phyloP scores from a whole-genome alignment of 2,888 invertebrate species.

The Imbricaverruca yamaguchii region DNA sequence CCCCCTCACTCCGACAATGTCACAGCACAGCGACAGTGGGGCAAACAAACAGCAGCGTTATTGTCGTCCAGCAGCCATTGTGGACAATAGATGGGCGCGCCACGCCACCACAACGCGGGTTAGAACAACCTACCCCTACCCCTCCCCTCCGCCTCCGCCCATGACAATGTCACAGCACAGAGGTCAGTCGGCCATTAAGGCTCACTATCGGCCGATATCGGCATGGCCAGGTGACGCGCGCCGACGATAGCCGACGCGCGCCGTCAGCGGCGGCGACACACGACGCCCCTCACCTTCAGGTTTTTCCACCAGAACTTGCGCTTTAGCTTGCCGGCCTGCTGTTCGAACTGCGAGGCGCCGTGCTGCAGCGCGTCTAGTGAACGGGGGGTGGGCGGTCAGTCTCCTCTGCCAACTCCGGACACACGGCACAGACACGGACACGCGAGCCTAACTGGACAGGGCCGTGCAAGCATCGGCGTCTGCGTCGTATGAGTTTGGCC shows the following conservation, averaged over 20 bases:
- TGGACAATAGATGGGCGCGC: too few species aligned
- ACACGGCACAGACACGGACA: neutral
- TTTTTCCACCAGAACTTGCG: slow-evolving; percentile 98
- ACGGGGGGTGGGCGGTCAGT: neutral
- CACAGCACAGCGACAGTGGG: too few species aligned
- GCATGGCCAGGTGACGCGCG: neutral
- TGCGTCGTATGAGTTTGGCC: too few species aligned
- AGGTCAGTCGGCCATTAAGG: neutral
- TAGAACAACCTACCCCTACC: too few species aligned
- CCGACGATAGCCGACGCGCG: neutral
- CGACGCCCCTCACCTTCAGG: slow-evolving; percentile 58
- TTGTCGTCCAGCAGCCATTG: too few species aligned
- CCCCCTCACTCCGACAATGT: too few species aligned
- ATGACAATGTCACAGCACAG: too few species aligned
- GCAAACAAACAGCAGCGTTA: too few species aligned
- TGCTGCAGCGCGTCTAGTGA: slow-evolving; percentile 77
- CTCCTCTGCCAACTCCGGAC: neutral
- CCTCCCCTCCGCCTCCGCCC: too few species aligned
- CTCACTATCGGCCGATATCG: neutral
- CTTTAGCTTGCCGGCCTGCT: slow-evolving; percentile 92
- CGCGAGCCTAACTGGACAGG: too few species aligned
- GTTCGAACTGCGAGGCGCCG: slow-evolving; percentile 93
- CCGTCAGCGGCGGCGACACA: neutral
- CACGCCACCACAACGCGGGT: too few species aligned
- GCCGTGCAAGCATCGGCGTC: too few species aligned